phyloP scores from a whole-genome alignment of 2,797 vertebrate genomes.

The Schizothorax lantsangensis region DNA sequence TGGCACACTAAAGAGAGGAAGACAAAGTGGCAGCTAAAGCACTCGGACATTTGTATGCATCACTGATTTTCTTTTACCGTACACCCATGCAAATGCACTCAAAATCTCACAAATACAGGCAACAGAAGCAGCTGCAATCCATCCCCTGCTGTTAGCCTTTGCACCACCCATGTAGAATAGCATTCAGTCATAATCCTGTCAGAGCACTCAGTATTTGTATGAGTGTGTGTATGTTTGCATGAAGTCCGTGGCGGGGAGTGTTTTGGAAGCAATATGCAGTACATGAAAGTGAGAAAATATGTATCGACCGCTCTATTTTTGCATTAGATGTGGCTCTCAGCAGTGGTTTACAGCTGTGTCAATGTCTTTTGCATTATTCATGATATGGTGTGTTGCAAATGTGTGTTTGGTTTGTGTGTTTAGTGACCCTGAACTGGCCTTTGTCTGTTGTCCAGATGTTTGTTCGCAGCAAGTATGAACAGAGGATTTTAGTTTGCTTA shows the following conservation, averaged over 20 bases:
- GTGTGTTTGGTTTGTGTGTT: constrained; percentile 8
- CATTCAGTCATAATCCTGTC: constrained; percentile 27
- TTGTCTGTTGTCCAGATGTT: constrained; percentile 6
- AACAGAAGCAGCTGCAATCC: constrained; percentile 10
- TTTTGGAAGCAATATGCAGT: neutral
- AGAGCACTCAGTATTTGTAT: constrained; percentile 6
- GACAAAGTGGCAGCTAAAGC: neutral
- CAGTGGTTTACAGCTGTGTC: neutral
- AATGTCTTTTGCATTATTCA: constrained; percentile 24
- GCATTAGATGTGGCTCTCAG: neutral
- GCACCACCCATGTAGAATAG: neutral
- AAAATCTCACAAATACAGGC: constrained; percentile 2
- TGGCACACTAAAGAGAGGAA: constrained; percentile 12
- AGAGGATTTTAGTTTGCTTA: neutral
- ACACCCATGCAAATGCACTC: constrained; percentile 3
- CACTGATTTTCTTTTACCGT: constrained; percentile 4
- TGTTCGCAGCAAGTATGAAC: neutral
- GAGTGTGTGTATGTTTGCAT: constrained; percentile 8
- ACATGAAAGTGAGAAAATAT: neutral
- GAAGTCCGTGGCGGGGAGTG: neutral
- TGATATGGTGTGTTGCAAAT: neutral
- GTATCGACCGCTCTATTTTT: neutral
- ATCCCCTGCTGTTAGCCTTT: constrained; percentile 31
- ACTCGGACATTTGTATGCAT: constrained; percentile 16
- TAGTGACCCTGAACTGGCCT: constrained; percentile 38